A percentile compares a stretch with the other conserved stretches of the same genome.
Conservation (phyloP, 2,888 invertebrate genomes). For the Perithous albicinctus region DNA sequence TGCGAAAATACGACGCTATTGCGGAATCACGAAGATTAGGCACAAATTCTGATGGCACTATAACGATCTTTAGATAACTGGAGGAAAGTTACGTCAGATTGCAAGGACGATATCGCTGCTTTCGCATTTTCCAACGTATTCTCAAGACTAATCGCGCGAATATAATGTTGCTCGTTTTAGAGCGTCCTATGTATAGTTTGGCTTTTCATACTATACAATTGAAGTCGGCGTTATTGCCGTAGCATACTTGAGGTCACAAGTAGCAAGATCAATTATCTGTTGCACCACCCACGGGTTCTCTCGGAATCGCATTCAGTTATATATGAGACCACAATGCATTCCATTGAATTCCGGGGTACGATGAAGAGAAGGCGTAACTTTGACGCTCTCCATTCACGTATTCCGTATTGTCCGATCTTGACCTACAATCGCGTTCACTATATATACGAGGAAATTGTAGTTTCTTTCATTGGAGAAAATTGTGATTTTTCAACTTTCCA, state of each 20-base stretch:
- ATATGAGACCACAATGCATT: slow-evolving; percentile 53
- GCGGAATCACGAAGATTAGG: no score
- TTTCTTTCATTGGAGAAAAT: no score
- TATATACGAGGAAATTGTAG: neutral
- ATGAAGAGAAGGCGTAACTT: slow-evolving; percentile 24
- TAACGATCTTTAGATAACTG: no score
- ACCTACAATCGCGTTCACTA: slow-evolving; percentile 1
- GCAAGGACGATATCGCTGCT: no score
- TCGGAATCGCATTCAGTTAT: slow-evolving; percentile 49
- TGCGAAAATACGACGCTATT: no score
- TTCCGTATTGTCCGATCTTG: slow-evolving; percentile 24
- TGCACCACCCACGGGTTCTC: slow-evolving; percentile 55
- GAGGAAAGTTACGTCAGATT: no score
- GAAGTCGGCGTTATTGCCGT: neutral
- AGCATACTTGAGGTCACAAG: slow-evolving; percentile 59
- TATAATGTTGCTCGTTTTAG: neutral
- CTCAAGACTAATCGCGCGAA: neutral
- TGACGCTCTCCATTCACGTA: slow-evolving; percentile 31
- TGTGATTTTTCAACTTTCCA: no score
- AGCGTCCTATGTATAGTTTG: neutral
- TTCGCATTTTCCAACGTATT: neutral
- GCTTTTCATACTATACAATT: neutral
- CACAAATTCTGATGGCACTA: neutral
- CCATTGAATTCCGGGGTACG: slow-evolving; percentile 39
- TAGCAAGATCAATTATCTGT: slow-evolving; percentile 69